A percentile compares a stretch with the other conserved stretches of the same genome.
phyloP scores from a whole-genome alignment of 2,888 invertebrate species.

The Barypeithes pellucidus region DNA sequence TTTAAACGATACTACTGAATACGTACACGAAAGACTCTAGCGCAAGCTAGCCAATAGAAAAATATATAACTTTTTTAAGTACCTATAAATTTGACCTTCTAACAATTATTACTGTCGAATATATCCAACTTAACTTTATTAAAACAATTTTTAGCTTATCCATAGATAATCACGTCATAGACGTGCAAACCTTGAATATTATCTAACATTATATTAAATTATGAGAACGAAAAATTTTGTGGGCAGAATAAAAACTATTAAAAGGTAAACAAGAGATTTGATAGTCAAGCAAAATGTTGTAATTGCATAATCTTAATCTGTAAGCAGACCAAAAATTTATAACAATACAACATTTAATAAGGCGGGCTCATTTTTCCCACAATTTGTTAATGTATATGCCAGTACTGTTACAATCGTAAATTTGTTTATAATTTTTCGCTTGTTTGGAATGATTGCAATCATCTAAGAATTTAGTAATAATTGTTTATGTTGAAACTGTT shows the following conservation, averaged over 20 bases:
- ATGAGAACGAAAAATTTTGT: conserved; percentile 9
- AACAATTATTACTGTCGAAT: too few relatives aligned
- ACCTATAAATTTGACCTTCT: too few relatives aligned
- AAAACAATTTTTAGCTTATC: background rate
- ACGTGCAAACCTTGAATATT: conserved; percentile 1
- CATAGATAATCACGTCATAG: too few relatives aligned
- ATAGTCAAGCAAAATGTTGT: conserved; percentile 2
- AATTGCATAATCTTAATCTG: conserved; percentile 4
- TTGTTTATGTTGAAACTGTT: conserved; percentile 1
- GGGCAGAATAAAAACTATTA: background rate
- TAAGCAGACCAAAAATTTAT: background rate
- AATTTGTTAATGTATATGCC: background rate
- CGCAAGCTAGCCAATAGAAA: too few relatives aligned
- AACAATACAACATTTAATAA: background rate
- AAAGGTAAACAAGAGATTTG: background rate
- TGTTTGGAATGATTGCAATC: background rate
- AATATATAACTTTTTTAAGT: too few relatives aligned
- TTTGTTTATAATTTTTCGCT: background rate
- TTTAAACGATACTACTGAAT: too few relatives aligned
- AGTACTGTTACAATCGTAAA: background rate
- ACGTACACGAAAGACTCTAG: too few relatives aligned
- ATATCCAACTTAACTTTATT: background rate
- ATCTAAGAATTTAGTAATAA: background rate
- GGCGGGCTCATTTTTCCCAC: background rate
- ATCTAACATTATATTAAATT: background rate